phyloP scores from a whole-genome alignment of 1,140 invertebrate genomes.

The Drosophila mayri region DNA sequence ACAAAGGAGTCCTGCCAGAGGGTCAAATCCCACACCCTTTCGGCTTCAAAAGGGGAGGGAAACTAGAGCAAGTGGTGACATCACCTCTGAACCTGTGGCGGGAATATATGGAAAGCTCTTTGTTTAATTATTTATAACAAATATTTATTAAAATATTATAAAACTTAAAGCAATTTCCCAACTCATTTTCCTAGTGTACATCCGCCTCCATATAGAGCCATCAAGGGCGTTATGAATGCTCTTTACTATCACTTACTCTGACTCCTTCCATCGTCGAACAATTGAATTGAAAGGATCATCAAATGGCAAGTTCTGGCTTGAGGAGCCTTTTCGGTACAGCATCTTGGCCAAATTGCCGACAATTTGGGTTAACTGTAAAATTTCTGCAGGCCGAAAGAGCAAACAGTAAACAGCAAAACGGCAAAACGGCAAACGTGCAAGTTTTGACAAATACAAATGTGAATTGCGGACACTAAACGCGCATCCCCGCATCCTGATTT shows the following conservation, averaged over 20 bases:
- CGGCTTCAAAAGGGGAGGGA: neutral
- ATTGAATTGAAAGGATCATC: conserved; percentile 74
- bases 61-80: conserved; percentile 53
- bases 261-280: conserved; percentile 43
- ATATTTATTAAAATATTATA: neutral
- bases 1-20: conserved; percentile 43
- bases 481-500: conserved; percentile 23
- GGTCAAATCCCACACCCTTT: conserved; percentile 22
- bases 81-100: conserved; percentile 60
- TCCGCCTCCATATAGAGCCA: conserved; percentile 50
- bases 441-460: conserved; percentile 75
- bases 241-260: conserved; percentile 70
- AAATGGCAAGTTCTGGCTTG: conserved; percentile 36
- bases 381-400: conserved; percentile 49
- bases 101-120: neutral
- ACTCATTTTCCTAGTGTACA: conserved; percentile 1
- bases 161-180: neutral
- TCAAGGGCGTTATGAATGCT: conserved; percentile 60
- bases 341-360: conserved; percentile 80
- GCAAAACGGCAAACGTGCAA: conserved; percentile 73
- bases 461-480: conserved; percentile 48
- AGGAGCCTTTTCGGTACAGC: conserved; percentile 30
- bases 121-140: neutral
- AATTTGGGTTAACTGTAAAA: conserved; percentile 82
- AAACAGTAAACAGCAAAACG: conserved; percentile 54